These are phyloP conservation scores for Pantala flavescens DNA, from an alignment of 1,140 invertebrate genomes.

Conservation along the genomic window DNA sequence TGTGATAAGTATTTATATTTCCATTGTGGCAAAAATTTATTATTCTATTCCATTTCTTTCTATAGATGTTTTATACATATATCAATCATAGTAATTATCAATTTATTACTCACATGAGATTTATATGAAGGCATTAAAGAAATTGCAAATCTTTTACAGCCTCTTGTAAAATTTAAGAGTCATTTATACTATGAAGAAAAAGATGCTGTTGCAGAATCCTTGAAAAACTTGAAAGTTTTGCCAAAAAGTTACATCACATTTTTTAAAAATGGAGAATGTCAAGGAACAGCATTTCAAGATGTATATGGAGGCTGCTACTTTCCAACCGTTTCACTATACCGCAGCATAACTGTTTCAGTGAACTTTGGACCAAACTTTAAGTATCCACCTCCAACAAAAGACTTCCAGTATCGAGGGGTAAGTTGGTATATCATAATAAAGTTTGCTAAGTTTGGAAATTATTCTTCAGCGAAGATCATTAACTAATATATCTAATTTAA, in stretches of 20 bases:
- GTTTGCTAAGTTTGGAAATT: no score
- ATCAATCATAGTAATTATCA: no score
- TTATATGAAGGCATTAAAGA: not conserved
- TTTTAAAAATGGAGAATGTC: constrained; percentile 85
- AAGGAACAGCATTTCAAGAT: constrained; percentile 75
- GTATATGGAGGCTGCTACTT: constrained; percentile 89
- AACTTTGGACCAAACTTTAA: constrained; percentile 98
- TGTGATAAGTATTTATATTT: constrained; percentile 6
- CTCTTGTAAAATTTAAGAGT: constrained; percentile 94
- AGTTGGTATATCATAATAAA: constrained; percentile 32
- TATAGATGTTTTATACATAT: no score
- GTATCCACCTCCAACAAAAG: constrained; percentile 53
- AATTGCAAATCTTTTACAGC: constrained; percentile 40
- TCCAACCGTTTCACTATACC: constrained; percentile 86
- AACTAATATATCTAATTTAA: no score
- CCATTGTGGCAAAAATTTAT: no score
- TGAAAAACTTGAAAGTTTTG: constrained; percentile 66
- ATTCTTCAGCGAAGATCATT: no score
- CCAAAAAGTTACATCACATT: constrained; percentile 76
- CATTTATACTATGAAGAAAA: constrained; percentile 98
- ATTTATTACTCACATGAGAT: not conserved
- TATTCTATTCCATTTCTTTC: no score
- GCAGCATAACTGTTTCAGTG: constrained; percentile 76
- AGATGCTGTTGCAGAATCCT: constrained; percentile 75
- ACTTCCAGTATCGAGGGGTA: constrained; percentile 63